Conservation (phyloP, 2,113 vertebrate genomes). For the Chiloscyllium plagiosum region DNA sequence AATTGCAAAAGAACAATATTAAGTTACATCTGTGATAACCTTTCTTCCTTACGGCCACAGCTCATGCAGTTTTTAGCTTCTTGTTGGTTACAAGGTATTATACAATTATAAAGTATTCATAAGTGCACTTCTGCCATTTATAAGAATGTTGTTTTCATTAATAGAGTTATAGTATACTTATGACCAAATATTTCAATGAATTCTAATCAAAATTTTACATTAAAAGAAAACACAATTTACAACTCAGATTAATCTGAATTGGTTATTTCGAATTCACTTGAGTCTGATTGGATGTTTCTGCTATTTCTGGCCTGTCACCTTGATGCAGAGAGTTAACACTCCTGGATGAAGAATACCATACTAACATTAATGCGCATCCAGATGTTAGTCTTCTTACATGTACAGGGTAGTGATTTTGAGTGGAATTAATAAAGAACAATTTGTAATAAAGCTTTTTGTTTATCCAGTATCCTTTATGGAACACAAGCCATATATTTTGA, state of each 20-base stretch:
- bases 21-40: not conserved
- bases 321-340: not conserved
- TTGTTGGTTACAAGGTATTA: not conserved
- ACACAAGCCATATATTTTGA: not conserved
- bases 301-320: not conserved
- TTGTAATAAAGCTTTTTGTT: not conserved
- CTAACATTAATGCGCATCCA: not conserved
- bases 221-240: not conserved
- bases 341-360: not conserved
- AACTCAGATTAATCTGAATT: conserved; percentile 6
- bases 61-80: not conserved
- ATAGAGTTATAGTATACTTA: not conserved
- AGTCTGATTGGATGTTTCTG: not conserved
- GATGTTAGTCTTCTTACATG: not conserved
- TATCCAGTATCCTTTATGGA: not conserved
- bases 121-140: not conserved
- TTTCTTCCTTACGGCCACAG: not conserved
- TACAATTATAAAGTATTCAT: not conserved
- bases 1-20: not conserved
- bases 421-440: not conserved
- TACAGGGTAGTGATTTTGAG: not conserved
- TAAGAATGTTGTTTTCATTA: conserved; percentile 13
- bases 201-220: conserved; percentile 13
- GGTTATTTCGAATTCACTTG: not conserved
- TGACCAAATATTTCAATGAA: conserved; percentile 12